phyloP scores from a whole-genome alignment of 2,113 vertebrate species.

The Micronycteris hirsuta region DNA sequence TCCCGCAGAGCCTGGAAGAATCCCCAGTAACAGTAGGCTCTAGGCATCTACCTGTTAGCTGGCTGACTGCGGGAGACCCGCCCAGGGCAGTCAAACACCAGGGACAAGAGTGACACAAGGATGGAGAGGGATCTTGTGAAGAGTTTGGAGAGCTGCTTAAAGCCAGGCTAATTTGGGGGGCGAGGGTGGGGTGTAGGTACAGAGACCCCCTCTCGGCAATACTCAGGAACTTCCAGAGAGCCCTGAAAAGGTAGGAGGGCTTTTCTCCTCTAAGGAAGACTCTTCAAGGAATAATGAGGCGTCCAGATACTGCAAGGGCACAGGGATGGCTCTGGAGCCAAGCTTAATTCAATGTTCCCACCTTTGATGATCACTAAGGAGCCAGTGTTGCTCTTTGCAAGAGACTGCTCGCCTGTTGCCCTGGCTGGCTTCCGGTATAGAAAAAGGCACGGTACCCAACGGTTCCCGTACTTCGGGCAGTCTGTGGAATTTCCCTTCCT shows the following conservation, averaged over 20 bases:
- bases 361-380: not conserved
- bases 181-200: not conserved
- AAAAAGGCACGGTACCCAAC: not conserved
- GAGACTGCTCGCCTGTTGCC: not conserved
- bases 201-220: not conserved
- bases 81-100: not conserved
- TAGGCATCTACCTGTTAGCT: not conserved
- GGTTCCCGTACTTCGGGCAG: not conserved
- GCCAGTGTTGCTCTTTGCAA: not conserved
- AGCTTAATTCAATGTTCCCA: not conserved
- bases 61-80: not conserved
- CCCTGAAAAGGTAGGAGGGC: not conserved
- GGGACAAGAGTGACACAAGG: not conserved
- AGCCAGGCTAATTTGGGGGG: not conserved
- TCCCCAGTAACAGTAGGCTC: not conserved
- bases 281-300: not conserved
- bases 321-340: not conserved
- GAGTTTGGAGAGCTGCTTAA: not conserved
- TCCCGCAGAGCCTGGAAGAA: not conserved
- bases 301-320: not conserved
- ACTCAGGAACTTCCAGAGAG: slow-evolving; percentile 14
- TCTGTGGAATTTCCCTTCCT: not conserved
- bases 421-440: not conserved
- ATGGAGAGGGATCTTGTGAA: not conserved
- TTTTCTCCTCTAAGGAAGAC: not conserved